A percentile compares a stretch with the other conserved stretches of the same genome.
Conservation (phyloP, 2,797 vertebrate species). For the Malacoraja senta region DNA sequence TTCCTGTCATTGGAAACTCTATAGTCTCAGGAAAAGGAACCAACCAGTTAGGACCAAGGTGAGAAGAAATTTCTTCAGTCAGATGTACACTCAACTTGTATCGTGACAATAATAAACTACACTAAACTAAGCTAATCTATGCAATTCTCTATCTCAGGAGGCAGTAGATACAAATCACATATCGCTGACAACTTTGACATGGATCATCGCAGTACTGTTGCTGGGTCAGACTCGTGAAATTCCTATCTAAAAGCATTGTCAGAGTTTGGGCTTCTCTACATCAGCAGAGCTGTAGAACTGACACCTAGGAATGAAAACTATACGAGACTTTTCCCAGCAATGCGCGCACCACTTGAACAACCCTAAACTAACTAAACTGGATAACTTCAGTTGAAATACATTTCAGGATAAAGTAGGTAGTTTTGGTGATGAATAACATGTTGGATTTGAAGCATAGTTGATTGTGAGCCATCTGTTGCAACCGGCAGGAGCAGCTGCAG, state of each 20-base stretch:
- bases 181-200: background rate
- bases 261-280: background rate
- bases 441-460: background rate
- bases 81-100: too few relatives aligned
- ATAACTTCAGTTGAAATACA: background rate
- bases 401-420: background rate
- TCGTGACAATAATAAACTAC: too few relatives aligned
- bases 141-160: too few relatives aligned
- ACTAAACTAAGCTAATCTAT: too few relatives aligned
- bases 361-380: background rate
- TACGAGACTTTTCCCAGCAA: background rate
- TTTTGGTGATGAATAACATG: constrained; percentile 6
- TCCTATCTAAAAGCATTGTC: background rate
- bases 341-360: background rate
- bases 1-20: too few relatives aligned
- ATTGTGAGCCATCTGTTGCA: background rate
- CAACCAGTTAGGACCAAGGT: too few relatives aligned
- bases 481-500: background rate
- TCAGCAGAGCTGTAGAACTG: background rate
- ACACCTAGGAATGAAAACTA: too few relatives aligned
- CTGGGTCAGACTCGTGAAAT: background rate
- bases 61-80: too few relatives aligned
- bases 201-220: background rate
- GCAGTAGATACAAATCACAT: too few relatives aligned
- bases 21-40: too few relatives aligned